Base-by-base conservation (phyloP, 2,797 vertebrate species). In the Capromys pilorides region DNA sequence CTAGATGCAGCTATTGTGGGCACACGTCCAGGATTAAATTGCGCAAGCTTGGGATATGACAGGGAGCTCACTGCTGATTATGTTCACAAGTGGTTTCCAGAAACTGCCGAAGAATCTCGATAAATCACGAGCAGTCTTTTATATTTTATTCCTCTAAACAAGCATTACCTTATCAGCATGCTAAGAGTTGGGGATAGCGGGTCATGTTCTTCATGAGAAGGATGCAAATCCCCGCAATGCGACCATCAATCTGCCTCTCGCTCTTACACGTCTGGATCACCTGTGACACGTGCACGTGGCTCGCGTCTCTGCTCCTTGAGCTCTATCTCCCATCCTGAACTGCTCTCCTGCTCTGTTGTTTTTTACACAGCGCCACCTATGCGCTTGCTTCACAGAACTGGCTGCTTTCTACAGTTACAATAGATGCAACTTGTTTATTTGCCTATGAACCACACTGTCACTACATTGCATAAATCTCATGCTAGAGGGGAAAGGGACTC, bases 11-110 rank as follows among this genome's bases (percentile, higher is more conserved):
- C 93, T 94, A 88, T 69, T 94, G 6, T 64, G 88, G 49, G 82
- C 93, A 94, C 41, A 66, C 69, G 90, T 61, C 51, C 66, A 89
- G 33, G 62, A 95, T 82, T 91, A 91, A 97, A 95, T 51, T 88
- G 64, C 39, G 73, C 84, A 94, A 85, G 64, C n/a, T 64, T 64
- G 11, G 80, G 81, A 89, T 69, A 86, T 88, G 86, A 91, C 62
- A 90, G 5, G 71, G 33, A 95, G 93, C 14, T 84, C 89, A 93
- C 36, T 59, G 39, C n/a, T 85, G 62, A 91, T 96, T 91, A 89
- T 71, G 59, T 93, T 90, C 88, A 94, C 39, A 91, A 94, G 71
- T 21, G 22, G 13, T 31, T 95, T 66, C 86, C 80, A 82, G 91
- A 92, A 93, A 88, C 1, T 11, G 12, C 41, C 11, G 49, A 84